Evolutionary conservation across 2,888 invertebrate genomes (phyloP).

Genomic region (Unio pictorum): DNA sequence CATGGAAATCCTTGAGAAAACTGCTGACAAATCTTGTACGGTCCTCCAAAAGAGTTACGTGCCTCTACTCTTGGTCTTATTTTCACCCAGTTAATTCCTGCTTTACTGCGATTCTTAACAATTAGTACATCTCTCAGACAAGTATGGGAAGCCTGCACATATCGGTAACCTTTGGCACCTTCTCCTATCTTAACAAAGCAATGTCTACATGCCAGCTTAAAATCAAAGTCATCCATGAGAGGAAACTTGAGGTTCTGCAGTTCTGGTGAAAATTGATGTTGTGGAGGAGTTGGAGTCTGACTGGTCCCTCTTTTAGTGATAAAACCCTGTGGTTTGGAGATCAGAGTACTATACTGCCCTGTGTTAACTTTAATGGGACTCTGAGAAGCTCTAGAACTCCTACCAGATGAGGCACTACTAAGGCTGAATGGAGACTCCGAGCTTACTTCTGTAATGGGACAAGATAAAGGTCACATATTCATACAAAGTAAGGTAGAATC

Average conservation of each 20-base stretch:
- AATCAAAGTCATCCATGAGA: slow-evolving; percentile 49
- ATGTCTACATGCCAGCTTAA: slow-evolving; percentile 51
- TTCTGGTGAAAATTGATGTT: slow-evolving; percentile 3
- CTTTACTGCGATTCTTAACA: slow-evolving; percentile 34
- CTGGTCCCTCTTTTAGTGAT: neutral
- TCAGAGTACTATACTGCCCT: neutral
- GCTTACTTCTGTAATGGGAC: too few species aligned
- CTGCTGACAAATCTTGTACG: slow-evolving; percentile 57
- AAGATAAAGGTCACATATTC: too few species aligned
- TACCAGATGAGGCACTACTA: slow-evolving; percentile 25
- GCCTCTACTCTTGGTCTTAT: slow-evolving; percentile 47
- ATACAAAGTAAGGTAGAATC: too few species aligned
- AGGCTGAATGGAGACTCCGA: neutral
- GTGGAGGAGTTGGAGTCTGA: neutral
- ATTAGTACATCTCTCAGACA: slow-evolving; percentile 54
- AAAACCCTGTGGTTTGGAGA: neutral
- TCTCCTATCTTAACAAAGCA: slow-evolving; percentile 59
- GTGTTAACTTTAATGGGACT: slow-evolving; percentile 20
- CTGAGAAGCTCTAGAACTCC: slow-evolving; percentile 28
- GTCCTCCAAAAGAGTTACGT: slow-evolving; percentile 33
- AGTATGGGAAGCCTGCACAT: slow-evolving; percentile 35
- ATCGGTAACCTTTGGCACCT: slow-evolving; percentile 50
- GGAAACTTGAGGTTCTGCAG: slow-evolving; percentile 42
- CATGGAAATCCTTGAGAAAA: slow-evolving; percentile 48
- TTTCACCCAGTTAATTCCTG: slow-evolving; percentile 54